A percentile compares a stretch with the other conserved stretches of the same genome.
Conservation (phyloP, 2,113 vertebrate genomes). For the Perca schrenkii region DNA sequence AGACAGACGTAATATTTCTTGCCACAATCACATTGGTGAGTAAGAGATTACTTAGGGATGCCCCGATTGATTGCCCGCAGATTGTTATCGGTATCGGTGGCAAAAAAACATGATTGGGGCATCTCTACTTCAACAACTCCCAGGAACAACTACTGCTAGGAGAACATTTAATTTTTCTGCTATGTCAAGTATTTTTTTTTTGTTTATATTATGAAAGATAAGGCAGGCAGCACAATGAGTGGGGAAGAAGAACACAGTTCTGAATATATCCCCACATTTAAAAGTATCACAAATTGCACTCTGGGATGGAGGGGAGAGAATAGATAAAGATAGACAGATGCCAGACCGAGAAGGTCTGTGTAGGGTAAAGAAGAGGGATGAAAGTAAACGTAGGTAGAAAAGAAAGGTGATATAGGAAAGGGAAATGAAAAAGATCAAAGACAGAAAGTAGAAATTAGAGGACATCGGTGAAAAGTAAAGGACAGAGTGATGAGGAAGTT, state of each 20-base stretch:
- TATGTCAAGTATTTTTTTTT: not conserved
- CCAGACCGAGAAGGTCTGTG: not conserved
- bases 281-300: not conserved
- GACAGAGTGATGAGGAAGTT: not conserved
- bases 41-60: not conserved
- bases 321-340: slow-evolving; percentile 2
- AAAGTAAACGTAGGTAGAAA: not conserved
- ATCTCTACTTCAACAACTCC: not conserved
- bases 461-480: slow-evolving; percentile 12
- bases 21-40: not conserved
- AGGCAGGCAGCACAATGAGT: not conserved
- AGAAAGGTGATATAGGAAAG: not conserved
- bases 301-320: not conserved
- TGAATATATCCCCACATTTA: not conserved
- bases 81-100: too few relatives aligned
- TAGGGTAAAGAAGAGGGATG: not conserved
- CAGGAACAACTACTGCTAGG: not conserved
- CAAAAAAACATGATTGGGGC: too few relatives aligned
- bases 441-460: not conserved
- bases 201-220: not conserved
- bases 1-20: not conserved
- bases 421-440: not conserved
- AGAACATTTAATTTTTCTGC: not conserved
- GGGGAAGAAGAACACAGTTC: not conserved
- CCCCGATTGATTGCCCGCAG: too few relatives aligned